Conservation (phyloP, 2,113 vertebrate species). For the Colinus virginianus region DNA sequence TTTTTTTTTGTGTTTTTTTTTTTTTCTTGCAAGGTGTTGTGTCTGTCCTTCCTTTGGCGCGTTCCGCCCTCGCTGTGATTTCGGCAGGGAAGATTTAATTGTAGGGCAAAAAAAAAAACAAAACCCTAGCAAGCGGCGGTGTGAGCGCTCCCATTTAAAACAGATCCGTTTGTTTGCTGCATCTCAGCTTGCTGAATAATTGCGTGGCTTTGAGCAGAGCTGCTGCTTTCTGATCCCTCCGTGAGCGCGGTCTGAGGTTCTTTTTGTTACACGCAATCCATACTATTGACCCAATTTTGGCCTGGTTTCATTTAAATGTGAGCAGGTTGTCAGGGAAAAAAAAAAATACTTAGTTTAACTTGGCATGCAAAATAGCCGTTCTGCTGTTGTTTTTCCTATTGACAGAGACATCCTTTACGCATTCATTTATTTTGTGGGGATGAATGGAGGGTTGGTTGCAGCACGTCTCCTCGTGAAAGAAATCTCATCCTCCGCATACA, state of each 20-base stretch:
- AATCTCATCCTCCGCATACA: slow-evolving; percentile 38
- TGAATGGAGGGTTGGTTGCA: slow-evolving; percentile 61
- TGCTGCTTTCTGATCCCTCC: slow-evolving; percentile 73
- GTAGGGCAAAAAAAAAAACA: slow-evolving; percentile 10
- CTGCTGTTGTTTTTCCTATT: slow-evolving; percentile 53
- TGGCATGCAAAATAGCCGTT: slow-evolving; percentile 65
- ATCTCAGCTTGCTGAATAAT: slow-evolving; percentile 73
- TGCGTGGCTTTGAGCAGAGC: slow-evolving; percentile 76
- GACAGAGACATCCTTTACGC: slow-evolving; percentile 75
- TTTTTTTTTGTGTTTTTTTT: fast-evolving
- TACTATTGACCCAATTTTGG: slow-evolving; percentile 78
- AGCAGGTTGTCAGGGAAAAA: slow-evolving; percentile 74
- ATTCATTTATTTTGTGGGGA: slow-evolving; percentile 74
- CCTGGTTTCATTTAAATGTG: slow-evolving; percentile 75
- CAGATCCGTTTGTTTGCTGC: slow-evolving; percentile 65
- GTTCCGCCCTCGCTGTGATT: slow-evolving; percentile 33
- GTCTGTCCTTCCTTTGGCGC: slow-evolving; percentile 31
- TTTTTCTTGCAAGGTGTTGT: not conserved
- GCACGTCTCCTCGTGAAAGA: slow-evolving; percentile 37
- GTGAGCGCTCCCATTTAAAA: slow-evolving; percentile 57
- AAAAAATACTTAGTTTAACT: slow-evolving; percentile 74
- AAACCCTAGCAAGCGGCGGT: slow-evolving; percentile 9
- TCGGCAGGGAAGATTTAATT: slow-evolving; percentile 60
- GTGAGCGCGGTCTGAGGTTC: slow-evolving; percentile 53
- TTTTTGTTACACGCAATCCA: slow-evolving; percentile 80